A percentile compares a stretch with the other conserved stretches of the same genome.
phyloP scores from a whole-genome alignment of 2,888 invertebrate species.

The Amiota mariae region DNA sequence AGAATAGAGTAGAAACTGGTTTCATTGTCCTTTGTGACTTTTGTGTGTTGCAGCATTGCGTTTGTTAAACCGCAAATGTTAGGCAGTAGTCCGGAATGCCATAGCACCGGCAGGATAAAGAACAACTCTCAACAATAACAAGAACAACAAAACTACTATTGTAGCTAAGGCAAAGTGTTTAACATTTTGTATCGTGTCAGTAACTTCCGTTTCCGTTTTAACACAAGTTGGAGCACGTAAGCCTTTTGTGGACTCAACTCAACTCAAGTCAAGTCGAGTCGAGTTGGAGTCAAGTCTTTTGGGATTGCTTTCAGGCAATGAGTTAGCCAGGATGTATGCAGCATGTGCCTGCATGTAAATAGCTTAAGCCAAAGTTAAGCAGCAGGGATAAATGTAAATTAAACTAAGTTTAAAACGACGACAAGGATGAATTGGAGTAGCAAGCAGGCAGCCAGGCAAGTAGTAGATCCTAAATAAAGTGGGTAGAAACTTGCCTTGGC shows the following conservation, averaged over 20 bases:
- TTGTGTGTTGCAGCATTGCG: conserved; percentile 54
- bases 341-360: conserved; percentile 46
- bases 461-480: conserved; percentile 34
- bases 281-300: not conserved
- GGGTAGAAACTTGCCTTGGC: not conserved
- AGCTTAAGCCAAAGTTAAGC: conserved; percentile 53
- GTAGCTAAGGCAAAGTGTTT: conserved; percentile 61
- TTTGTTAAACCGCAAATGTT: conserved; percentile 60
- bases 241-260: conserved; percentile 3
- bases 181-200: conserved; percentile 72
- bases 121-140: conserved; percentile 30
- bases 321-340: not conserved
- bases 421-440: conserved; percentile 25
- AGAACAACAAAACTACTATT: conserved; percentile 34
- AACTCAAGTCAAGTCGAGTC: too few species aligned
- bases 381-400: conserved; percentile 70
- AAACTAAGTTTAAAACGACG: conserved; percentile 62
- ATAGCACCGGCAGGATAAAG: conserved; percentile 10
- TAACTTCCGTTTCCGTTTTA: conserved; percentile 61
- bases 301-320: conserved; percentile 6
- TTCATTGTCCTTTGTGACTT: conserved; percentile 60
- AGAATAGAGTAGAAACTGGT: conserved; percentile 53
- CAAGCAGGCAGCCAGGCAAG: conserved; percentile 30
- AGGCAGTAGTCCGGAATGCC: conserved; percentile 31
- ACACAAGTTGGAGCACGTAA: conserved; percentile 35